Base-by-base conservation (phyloP, 92 coral and sea anemone genomes). In the Paragorgia papillata region DNA sequence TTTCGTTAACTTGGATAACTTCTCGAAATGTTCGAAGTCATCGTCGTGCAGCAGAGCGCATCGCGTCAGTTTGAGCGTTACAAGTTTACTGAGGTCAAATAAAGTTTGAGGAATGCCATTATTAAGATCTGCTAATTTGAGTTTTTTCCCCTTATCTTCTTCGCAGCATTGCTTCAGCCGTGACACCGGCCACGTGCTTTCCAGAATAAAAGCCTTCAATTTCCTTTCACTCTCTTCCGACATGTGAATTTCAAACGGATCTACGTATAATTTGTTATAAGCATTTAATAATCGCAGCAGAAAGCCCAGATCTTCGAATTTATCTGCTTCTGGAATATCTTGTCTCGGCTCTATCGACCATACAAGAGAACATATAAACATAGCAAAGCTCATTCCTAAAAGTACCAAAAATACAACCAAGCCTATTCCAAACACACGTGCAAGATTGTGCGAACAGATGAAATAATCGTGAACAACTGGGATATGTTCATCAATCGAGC, bases 131-230 rank as follows among this genome's bases (percentile, higher is more conserved):
- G 56, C 18, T 37, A 80, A 50, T 50, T 63, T 74, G 34, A 85
- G 39, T 55, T 73, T 55, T 32, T 69, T 25, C 37, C 81, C 85
- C 17, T 58, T 61, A 15, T 58, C 79, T 40, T 53, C 78, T 22
- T 64, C 17, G 0, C 15, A 18, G 20, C 15, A 35, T 43, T 32
- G 6, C 26, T 51, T 10, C 10, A 85, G 43, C 77, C 37, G 71
- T 85, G 71, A 81, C 21, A 80, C 9, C 21, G 89, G 85, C 89
- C 89, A 85, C 41, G 80, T 62, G 24, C 50, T 80, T 35, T 25
- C 9, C 7, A 85, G 75, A 33, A 74, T 32, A 22, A 17, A 17
- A 17, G 21, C 21, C 58, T 51, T 22, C 20, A 51, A 51, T 10
- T 37, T 37, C 43, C 10, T 37, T 17, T 51, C 58, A 17, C 17